Evolutionary conservation across 2,113 vertebrate species (phyloP), one percentile per base, ranked within the genome.

Genomic region (Phylloscopus trochiloides): DNA sequence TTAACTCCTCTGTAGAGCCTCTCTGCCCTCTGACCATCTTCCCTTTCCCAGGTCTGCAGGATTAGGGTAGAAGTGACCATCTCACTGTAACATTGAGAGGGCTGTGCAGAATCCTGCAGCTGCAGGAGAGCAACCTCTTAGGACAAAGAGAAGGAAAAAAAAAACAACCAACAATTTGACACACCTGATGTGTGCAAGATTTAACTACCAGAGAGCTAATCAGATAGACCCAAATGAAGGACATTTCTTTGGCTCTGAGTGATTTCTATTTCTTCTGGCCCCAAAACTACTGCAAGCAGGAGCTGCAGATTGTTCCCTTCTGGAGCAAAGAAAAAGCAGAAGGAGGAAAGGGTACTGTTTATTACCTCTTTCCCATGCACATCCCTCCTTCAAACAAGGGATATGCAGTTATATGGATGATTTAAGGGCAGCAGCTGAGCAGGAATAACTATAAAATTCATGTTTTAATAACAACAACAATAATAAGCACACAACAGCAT

Each of bases 391-490:
- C 92, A 79, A 51, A 90, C 63, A 75, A 86, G 73, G 94, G 68
- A 58, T 66, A 47, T 22, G 85, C 93, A 62, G 72, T 95, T 93
- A 78, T 61, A 45, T 28, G 79, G 88, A 65, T 85, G 12, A 96
- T 96, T 96, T 95, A 97, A 61, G 76, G 80, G 75, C 94, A 80
- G 88, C 72, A 83, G 90, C 92, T 76, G 59, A 92, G 67, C 67
- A 72, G 79, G 90, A 84, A 86, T 91, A 92, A 94, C 93, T 92
- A 71, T 93, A 93, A 95, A 96, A 97, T 81, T 83, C 91, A 95
- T 84, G 92, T 95, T 96, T 96, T 90, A 95, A 96, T 96, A 97
- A 93, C 90, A 92, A 92, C 92, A 94, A 80, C 90, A 96, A 95
- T 81, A 93, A 92, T 90, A 96, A 96, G 93, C 86, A 74, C 90